Evolutionary conservation across 2,888 invertebrate genomes (phyloP), one percentile per base, ranked within the genome.

Genomic region (Idaea straminata): DNA sequence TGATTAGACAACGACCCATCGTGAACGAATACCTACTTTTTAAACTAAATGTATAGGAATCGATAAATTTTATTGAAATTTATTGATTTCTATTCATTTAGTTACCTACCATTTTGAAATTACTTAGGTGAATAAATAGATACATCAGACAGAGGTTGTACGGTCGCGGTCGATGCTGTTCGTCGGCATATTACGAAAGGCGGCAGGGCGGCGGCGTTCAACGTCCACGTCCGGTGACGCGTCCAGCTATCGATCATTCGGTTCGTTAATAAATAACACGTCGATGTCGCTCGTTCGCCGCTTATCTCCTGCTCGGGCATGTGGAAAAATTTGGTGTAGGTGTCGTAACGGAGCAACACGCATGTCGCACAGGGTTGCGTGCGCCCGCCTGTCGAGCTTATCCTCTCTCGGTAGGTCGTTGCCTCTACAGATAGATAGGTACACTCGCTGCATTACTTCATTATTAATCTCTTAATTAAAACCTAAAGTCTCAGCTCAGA

Each of bases 251-350:
- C 92, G 91, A 92, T 92, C 92, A 92, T 92, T 92, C 92, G 91
- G 91, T 92, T 92, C 92, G 92, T 92, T 92, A 91, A 92, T 92
- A 92, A 92, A 92, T 91, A 91, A 91, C 91, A 92, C 90, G 91
- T 90, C 83, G 89, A 87, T 89, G 88, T 91, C 88, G 87, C 80
- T 84, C 83, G 86, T 80, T 84, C 83, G 86, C 85, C 82, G 90
- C 91, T 92, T 91, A 92, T 92, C 92, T 91, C 86, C 86, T 91
- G 91, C 85, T 86, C 91, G 90, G 88, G 88, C 92, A 92, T 91
- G 92, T 91, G 91, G 91, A 92, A 92, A 90, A 90, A 91, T 91
- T 92, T 86, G 91, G 91, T 90, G 92, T 92, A 90, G 91, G 89
- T 92, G 91, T 92, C 91, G 92, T 88, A 92, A 92, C 91, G 86